Conservation (phyloP, 2,888 invertebrate genomes). For the Campoplex nolae region DNA sequence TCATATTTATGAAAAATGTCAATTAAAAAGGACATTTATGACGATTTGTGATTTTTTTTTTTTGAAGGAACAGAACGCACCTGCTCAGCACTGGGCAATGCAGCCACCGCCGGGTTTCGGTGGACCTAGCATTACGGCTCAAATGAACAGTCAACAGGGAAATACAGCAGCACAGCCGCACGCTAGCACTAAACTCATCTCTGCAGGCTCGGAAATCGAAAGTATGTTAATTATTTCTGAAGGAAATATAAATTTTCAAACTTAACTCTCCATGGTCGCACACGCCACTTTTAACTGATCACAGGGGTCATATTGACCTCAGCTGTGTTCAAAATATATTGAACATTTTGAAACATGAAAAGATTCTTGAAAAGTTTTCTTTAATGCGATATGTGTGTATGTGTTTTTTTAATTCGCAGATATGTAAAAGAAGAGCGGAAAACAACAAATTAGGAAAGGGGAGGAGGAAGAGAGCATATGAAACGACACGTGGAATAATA, state of each 20-base stretch:
- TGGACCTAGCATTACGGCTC: slow-evolving; percentile 79
- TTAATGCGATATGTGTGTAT: slow-evolving; percentile 1
- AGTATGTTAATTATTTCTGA: slow-evolving; percentile 75
- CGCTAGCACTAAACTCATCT: slow-evolving; percentile 83
- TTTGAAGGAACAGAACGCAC: slow-evolving; percentile 80
- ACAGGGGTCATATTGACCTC: neutral
- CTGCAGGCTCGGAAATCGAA: slow-evolving; percentile 83
- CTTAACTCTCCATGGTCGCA: neutral
- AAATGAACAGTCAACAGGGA: slow-evolving; percentile 80
- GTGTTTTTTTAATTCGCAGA: slow-evolving; percentile 36
- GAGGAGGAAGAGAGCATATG: slow-evolving; percentile 30
- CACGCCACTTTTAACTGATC: neutral
- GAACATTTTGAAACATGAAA: no score
- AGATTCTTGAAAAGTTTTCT: neutral
- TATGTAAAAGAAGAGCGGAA: slow-evolving; percentile 57
- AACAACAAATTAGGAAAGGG: slow-evolving; percentile 32
- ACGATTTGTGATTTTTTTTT: neutral
- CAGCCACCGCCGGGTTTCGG: slow-evolving; percentile 83
- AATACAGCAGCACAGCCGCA: slow-evolving; percentile 83
- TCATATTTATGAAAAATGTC: neutral
- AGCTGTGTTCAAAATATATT: neutral
- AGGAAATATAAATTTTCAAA: neutral
- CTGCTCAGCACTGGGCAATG: slow-evolving; percentile 83
- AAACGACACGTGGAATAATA: slow-evolving; percentile 52
- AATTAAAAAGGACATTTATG: neutral